Conservation (phyloP, 1,140 invertebrate species). For the Tetranychus cinnabarinus region DNA sequence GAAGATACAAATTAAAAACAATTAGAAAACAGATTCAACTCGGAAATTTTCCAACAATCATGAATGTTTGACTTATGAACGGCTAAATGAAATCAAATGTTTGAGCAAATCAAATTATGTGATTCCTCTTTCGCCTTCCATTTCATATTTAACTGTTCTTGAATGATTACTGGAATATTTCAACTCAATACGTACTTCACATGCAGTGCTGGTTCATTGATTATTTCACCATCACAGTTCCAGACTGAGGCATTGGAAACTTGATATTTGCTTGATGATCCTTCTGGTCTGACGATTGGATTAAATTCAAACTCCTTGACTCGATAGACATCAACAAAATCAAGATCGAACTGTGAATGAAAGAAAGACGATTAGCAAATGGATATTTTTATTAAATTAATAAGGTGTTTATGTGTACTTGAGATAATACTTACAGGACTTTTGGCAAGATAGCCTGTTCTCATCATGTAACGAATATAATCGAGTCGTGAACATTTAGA, state of each 20-base stretch:
- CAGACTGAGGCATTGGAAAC: constrained; percentile 27
- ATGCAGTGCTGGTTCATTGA: constrained; percentile 37
- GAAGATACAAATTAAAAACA: background rate
- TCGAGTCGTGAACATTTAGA: constrained; percentile 44
- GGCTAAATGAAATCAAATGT: no score
- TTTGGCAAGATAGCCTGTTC: constrained; percentile 21
- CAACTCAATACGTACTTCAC: constrained; percentile 31
- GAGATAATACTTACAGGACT: constrained; percentile 28
- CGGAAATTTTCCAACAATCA: no score
- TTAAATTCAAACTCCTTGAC: constrained; percentile 24
- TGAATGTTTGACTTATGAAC: no score
- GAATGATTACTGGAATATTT: no score
- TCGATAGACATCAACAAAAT: constrained; percentile 49
- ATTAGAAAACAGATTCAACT: no score
- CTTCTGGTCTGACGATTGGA: constrained; percentile 5
- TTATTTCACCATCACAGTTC: constrained; percentile 66
- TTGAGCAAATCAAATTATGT: no score
- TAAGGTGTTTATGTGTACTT: background rate
- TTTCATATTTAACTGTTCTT: no score
- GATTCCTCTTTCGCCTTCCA: no score
- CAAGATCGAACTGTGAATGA: constrained; percentile 36
- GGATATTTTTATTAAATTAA: background rate
- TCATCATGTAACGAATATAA: constrained; percentile 40
- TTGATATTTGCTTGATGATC: constrained; percentile 2
- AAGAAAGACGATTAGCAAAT: constrained; percentile 3